These are phyloP conservation scores for Clinocottus analis DNA, from an alignment of 2,113 vertebrate species.

Conservation along the genomic window DNA sequence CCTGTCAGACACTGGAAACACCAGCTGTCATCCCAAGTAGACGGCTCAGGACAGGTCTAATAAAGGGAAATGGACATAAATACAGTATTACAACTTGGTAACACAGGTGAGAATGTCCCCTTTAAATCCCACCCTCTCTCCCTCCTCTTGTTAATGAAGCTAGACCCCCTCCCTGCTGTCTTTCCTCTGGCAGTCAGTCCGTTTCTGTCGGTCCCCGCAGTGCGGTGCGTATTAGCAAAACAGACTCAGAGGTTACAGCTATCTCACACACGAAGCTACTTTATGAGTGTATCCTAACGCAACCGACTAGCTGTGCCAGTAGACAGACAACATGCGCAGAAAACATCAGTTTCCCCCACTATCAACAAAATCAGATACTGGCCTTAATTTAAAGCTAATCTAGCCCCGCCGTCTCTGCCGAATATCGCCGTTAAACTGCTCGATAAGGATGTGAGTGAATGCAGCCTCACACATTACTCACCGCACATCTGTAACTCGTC, in stretches of 20 bases:
- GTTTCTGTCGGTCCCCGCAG: slow-evolving; percentile 70
- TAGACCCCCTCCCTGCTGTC: slow-evolving; percentile 33
- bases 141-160: slow-evolving; percentile 38
- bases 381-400: slow-evolving; percentile 69
- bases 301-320: not conserved
- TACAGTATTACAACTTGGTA: slow-evolving; percentile 40
- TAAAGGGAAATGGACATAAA: slow-evolving; percentile 46
- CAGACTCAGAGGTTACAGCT: slow-evolving; percentile 13
- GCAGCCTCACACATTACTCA: slow-evolving; percentile 43
- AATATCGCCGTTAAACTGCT: slow-evolving; percentile 28
- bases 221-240: slow-evolving; percentile 67
- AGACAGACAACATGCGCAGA: not conserved
- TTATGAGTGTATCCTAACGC: not conserved
- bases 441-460: not conserved
- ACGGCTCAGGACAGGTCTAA: slow-evolving; percentile 42
- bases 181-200: slow-evolving; percentile 63
- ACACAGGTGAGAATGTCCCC: slow-evolving; percentile 58
- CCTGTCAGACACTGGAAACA: slow-evolving; percentile 33
- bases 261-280: slow-evolving; percentile 7
- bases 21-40: slow-evolving; percentile 35
- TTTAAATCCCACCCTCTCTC: slow-evolving; percentile 72
- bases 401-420: slow-evolving; percentile 22
- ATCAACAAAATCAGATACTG: slow-evolving; percentile 59
- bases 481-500: slow-evolving; percentile 51
- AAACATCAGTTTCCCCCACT: slow-evolving; percentile 11